These are phyloP conservation scores for Gallinago solitaria DNA, from an alignment of 2,797 vertebrate species.

Conservation along the genomic window DNA sequence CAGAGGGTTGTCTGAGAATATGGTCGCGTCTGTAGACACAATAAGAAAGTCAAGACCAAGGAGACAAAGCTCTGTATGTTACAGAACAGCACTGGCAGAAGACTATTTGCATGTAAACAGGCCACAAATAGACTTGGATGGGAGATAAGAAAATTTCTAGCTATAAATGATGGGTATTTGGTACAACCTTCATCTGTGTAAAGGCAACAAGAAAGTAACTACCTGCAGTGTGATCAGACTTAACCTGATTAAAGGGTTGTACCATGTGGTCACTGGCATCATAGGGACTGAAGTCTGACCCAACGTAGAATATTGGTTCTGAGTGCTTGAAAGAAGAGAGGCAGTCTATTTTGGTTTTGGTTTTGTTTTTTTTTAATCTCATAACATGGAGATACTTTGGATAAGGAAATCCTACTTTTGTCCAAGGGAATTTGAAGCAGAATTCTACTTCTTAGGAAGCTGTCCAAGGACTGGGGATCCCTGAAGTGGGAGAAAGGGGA, in stretches of 20 bases:
- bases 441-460: neutral
- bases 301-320: neutral
- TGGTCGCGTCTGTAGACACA: neutral
- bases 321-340: neutral
- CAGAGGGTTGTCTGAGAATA: neutral
- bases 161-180: accelerated
- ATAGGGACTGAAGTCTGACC: neutral
- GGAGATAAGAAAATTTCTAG: neutral
- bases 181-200: neutral
- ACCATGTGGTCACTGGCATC: neutral
- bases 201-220: neutral
- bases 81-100: neutral
- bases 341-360: neutral
- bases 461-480: neutral
- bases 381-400: neutral
- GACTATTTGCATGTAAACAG: neutral
- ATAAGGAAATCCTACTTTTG: neutral
- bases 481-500: neutral
- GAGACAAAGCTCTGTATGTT: neutral
- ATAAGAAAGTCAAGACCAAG: neutral
- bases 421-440: neutral
- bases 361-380: neutral
- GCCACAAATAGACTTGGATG: neutral
- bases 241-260: neutral
- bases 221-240: neutral